phyloP scores from a whole-genome alignment of 1,140 invertebrate genomes.

The Cydia fagiglandana region DNA sequence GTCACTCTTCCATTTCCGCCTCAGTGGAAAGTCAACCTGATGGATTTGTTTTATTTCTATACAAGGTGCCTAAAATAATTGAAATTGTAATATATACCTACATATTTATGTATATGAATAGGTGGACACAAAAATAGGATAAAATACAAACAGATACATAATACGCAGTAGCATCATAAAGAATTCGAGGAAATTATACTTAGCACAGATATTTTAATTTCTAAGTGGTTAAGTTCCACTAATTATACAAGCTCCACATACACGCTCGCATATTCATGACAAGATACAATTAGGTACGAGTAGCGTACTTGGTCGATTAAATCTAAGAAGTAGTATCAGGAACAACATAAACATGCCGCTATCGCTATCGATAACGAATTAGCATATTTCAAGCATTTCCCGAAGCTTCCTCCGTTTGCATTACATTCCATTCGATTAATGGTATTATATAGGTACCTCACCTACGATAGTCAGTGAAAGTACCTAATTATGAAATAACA shows the following conservation, averaged over 20 bases:
- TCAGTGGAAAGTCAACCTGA: too few relatives aligned
- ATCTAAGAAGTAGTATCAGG: background rate
- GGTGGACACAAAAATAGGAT: background rate
- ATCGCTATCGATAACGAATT: slow-evolving; percentile 3
- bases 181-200: background rate
- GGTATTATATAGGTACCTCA: background rate
- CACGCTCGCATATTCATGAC: background rate
- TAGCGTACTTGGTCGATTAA: background rate
- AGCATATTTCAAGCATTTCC: background rate
- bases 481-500: background rate
- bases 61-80: too few relatives aligned
- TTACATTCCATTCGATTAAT: slow-evolving; percentile 1
- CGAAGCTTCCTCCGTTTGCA: background rate
- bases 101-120: background rate
- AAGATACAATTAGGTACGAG: background rate
- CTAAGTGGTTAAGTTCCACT: background rate
- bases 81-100: too few relatives aligned
- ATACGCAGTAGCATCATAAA: background rate
- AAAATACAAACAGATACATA: background rate
- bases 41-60: too few relatives aligned
- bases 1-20: too few relatives aligned
- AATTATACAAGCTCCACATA: background rate
- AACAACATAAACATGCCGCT: slow-evolving; percentile 4
- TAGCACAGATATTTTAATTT: background rate
- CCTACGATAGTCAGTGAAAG: background rate